Percentiles rank a stretch among this genome's conserved stretches.
Conservation (phyloP, 2,888 invertebrate species). For the Heliconius sara region DNA sequence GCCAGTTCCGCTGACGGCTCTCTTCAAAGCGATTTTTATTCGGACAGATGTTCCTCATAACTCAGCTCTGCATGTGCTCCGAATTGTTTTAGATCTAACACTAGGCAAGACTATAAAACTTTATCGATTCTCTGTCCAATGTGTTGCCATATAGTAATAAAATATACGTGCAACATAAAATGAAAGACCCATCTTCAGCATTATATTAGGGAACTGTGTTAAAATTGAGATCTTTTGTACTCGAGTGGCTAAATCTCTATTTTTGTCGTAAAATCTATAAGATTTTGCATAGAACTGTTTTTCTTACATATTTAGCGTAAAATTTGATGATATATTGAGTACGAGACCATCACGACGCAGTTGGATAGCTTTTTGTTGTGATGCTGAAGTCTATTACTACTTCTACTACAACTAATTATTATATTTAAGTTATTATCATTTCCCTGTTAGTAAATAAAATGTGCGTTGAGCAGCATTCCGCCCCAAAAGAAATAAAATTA, state of each 20-base stretch:
- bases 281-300: not conserved
- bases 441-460: too few species aligned
- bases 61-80: constrained; percentile 43
- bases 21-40: constrained; percentile 56
- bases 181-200: constrained; percentile 14
- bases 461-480: too few species aligned
- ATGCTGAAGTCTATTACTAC: too few species aligned
- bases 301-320: not conserved
- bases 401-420: too few species aligned
- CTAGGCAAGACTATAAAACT: constrained; percentile 35
- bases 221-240: constrained; percentile 6
- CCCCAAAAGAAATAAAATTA: too few species aligned
- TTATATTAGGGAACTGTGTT: constrained; percentile 4
- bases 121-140: constrained; percentile 35
- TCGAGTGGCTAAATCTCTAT: not conserved
- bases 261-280: not conserved
- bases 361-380: not conserved
- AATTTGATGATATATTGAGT: not conserved
- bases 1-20: constrained; percentile 50
- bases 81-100: constrained; percentile 37
- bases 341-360: not conserved
- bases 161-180: constrained; percentile 23
- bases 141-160: constrained; percentile 32
- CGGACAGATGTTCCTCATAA: constrained; percentile 48
- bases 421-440: too few species aligned